Evolutionary conservation across 2,797 vertebrate species (phyloP), one percentile per base, ranked within the genome.

Genomic region (Halcyon badia): DNA sequence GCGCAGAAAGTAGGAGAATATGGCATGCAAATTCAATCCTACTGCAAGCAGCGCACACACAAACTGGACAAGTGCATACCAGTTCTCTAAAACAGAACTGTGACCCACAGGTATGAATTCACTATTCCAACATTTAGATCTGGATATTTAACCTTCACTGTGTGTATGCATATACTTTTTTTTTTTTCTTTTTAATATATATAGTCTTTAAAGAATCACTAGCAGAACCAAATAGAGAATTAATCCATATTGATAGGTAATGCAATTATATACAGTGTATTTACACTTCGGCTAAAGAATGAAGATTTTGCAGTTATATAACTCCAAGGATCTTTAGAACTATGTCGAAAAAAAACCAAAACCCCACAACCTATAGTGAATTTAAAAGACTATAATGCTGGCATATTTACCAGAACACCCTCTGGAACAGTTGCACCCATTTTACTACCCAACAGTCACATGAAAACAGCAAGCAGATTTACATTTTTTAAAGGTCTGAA

Each of bases 271-370:
- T 37, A 26, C 39, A 60, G 4, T 18, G 14, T 44, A 84, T 49
- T 79, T 82, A 61, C 6, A 48, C 22, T 69, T 68, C 81, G 46
- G n/a, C 7, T 10, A 41, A 87, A 41, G 46, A 87, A 70, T 42
- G 1, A 81, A 80, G 11, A 4, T 0, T 35, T 41, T 78, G 26
- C 17, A 39, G 20, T 31, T 13, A 37, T 1, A 58, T 33, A 0
- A 44, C 15, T 76, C 41, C 1, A 3, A 71, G 19, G 17, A 68
- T 39, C 31, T 83, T 79, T 46, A 68, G 5, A 54, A 33, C 14
- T 64, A 11, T 1, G 1, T 8, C 31, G 17, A 10, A 61, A 54
- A 41, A 20, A 6, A 30, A 20, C 5, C 26, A n/a, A 4, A 4
- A 41, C 11, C 37, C 37, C 37, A 39, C 35, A 31, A 6, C 4